Percentiles rank a stretch among this genome's conserved stretches.
phyloP scores from a whole-genome alignment of 2,888 invertebrate species.

The Augochlorella aurata region DNA sequence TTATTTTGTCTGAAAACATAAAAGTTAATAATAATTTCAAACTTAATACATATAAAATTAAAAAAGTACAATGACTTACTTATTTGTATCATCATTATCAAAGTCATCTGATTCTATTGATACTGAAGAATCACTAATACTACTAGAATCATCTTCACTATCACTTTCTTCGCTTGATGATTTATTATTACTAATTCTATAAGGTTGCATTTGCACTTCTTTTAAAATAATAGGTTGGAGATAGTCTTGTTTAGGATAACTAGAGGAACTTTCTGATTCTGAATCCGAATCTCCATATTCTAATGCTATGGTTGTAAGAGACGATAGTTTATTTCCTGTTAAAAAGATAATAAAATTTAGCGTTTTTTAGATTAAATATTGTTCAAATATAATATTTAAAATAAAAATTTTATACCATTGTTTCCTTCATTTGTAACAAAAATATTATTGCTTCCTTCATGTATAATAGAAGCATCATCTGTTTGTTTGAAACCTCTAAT shows the following conservation, averaged over 20 bases:
- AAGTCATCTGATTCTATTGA: conserved; percentile 33
- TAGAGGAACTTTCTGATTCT: conserved; percentile 60
- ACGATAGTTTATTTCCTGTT: conserved; percentile 42
- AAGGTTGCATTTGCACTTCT: conserved; percentile 30
- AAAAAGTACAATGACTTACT: conserved; percentile 15
- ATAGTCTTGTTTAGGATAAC: background rate
- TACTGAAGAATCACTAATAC: conserved; percentile 51
- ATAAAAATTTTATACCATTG: conserved; percentile 16
- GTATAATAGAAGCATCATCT: conserved; percentile 6
- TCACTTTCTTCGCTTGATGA: conserved; percentile 67
- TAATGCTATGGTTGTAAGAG: conserved; percentile 69
- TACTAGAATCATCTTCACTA: conserved; percentile 58
- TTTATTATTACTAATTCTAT: conserved; percentile 56
- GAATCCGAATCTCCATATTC: conserved; percentile 72
- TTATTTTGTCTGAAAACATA: conserved; percentile 46
- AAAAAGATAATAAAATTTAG: conserved; percentile 13
- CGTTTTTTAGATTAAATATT: background rate
- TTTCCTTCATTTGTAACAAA: background rate
- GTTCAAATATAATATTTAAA: background rate
- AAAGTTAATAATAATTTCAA: conserved; percentile 4
- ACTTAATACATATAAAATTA: background rate
- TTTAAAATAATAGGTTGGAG: background rate
- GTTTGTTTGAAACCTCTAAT: background rate
- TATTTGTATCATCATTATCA: conserved; percentile 51
- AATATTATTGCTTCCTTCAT: background rate